Base-by-base conservation (phyloP, 2,113 vertebrate genomes). In the Strix aluco region DNA sequence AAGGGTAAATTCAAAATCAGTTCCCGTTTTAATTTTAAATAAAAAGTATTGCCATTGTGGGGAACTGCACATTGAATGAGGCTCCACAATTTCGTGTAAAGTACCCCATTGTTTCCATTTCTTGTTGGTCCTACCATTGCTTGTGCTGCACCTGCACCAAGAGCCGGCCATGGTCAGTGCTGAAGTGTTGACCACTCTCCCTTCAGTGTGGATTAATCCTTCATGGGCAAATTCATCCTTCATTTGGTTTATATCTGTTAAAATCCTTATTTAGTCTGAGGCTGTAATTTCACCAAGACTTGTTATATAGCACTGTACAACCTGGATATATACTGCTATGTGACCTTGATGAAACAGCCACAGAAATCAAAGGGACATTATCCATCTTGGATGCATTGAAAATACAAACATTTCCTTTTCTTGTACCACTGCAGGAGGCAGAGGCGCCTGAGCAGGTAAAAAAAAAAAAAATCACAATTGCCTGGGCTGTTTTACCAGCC, bases 311-410 rank as follows among this genome's bases (percentile, higher is more conserved):
- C 11, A 11, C 57, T 55, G 14, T 8, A 5, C 10, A 46, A 32
- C 38, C 29, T 58, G 30, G 23, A 19, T 52, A 7, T 14, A 9
- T 23, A 8, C 19, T 42, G 49, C 40, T 36, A 3, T 7, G 11
- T n/a, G 30, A 66, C 40, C 23, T 46, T 38, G 18, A 34, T 4
- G 23, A n/a, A 77, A n/a, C 10, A 26, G 36, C 18, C 54, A 15
- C 20, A 10, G 21, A 82, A 85, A 15, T 13, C 5, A 7, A 7
- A n/a, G 51, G 6, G 26, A 63, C 0, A 0, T 20, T n/a, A 8
- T 7, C 18, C 3, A 2, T 27, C 38, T 32, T 12, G 6, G 15
- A 19, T 52, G 3, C 11, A 2, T 3, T 18, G 47, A 38, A 67
- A 86, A 59, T 6, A 17, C 6, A 54, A 75, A 62, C 3, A 20